Evolutionary conservation across 1,140 invertebrate species (phyloP).

Genomic region (Chelonus insularis): DNA sequence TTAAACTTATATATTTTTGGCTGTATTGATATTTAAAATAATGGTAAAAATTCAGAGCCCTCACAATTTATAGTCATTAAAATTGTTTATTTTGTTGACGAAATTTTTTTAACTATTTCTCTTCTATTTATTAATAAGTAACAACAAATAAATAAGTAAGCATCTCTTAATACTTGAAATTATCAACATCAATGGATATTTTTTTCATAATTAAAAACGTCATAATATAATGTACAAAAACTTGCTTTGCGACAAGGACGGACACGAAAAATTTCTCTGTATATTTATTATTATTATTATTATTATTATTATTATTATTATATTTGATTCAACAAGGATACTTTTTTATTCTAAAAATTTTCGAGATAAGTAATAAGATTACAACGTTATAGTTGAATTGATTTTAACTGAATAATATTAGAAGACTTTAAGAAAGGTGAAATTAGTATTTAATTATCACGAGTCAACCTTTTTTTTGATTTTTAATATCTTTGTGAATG

Average conservation of each 20-base stretch:
- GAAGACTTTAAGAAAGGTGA: too few relatives aligned
- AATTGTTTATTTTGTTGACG: slow-evolving; percentile 50
- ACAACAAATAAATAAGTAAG: slow-evolving; percentile 59
- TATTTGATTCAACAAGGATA: slow-evolving; percentile 19
- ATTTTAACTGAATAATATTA: too few relatives aligned
- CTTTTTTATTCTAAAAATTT: background rate
- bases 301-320: slow-evolving; percentile 5
- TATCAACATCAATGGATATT: slow-evolving; percentile 54
- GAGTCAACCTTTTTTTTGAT: too few relatives aligned
- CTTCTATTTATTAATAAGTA: slow-evolving; percentile 48
- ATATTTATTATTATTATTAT: slow-evolving; percentile 2
- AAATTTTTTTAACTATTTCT: slow-evolving; percentile 38
- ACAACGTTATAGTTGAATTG: too few relatives aligned
- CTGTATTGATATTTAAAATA: slow-evolving; percentile 48
- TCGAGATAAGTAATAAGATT: too few relatives aligned
- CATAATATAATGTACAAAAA: slow-evolving; percentile 21
- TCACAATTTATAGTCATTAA: slow-evolving; percentile 52
- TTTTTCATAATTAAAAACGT: slow-evolving; percentile 30
- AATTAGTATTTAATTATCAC: too few relatives aligned
- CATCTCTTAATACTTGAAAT: slow-evolving; percentile 54
- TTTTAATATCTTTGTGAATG: too few relatives aligned
- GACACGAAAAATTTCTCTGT: slow-evolving; percentile 32
- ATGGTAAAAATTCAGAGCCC: slow-evolving; percentile 48
- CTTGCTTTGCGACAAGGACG: slow-evolving; percentile 10
- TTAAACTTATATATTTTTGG: slow-evolving; percentile 17